Evolutionary conservation across 2,797 vertebrate species (phyloP), one percentile per base, ranked within the genome.

Genomic region (Crocodylus rhombifer): DNA sequence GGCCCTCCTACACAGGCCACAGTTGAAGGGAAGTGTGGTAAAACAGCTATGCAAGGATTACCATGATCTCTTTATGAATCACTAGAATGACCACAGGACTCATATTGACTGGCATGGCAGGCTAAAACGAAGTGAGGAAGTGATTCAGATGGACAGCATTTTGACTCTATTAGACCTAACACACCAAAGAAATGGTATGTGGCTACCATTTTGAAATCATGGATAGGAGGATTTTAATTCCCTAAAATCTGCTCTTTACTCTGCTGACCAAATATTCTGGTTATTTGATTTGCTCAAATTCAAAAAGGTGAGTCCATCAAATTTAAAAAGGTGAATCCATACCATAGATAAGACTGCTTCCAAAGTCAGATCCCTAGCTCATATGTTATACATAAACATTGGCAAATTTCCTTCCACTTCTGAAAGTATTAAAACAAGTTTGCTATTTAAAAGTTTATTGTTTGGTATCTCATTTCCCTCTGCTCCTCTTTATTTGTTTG

Each of bases 11-110:
- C 42, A 10, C 42, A 42, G 42, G 42, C 42, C 42, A 42, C 42
- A 42, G 0, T 25, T 82, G n/a, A 1, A 0, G 18, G 77, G 6
- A 77, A 84, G 89, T 82, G 0, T 14, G 2, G 1, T 64, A 6
- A 15, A 33, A 25, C 12, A 65, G 4, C 60, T 80, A 11, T 77
- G 63, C 1, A 4, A 4, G 73, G 23, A 12, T 73, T n/a, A 17
- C 6, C 36, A 77, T 74, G 16, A 69, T 33, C 9, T 75, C 7
- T 5, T 21, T 81, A 6, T 75, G 51, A 84, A 42, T 5, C 21
- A 69, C 13, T 67, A 28, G 42, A 61, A 81, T 61, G n/a, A 18
- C 67, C 62, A 81, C 36, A 25, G 3, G 65, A 11, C 26, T 75
- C 57, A 16, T 17, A 17, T 2, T 55, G 14, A 26, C 17, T 74